Evolutionary conservation across 2,797 vertebrate genomes (phyloP), one percentile per base, ranked within the genome.

Genomic region (Spinibarbus caldwelli): DNA sequence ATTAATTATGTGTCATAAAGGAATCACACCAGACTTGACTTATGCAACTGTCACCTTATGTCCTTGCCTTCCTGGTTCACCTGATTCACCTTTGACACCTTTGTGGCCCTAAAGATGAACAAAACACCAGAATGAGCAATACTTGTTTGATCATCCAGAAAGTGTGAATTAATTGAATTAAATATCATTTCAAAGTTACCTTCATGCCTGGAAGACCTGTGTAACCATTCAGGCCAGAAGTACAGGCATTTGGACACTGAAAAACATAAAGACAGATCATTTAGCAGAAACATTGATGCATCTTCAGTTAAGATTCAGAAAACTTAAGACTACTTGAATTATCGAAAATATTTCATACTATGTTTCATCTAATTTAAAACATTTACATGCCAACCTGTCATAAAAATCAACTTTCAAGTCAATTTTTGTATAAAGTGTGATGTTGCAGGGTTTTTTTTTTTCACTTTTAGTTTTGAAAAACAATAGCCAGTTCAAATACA

Each of bases 51-150:
- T 94, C 95, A 99, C 98, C 97, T 97, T 98, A 91, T 98, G 97
- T 86, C 97, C 97, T 96, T 99, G 98, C 93, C 95, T 96, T 94
- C 98, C 98, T n/a, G 98, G 98, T 91, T 99, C 98, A 62, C 98
- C 98, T 86, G 95, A 95, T 92, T 99, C 97, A 88, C 98, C 98
- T 93, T 96, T 97, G 29, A 94, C 91, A 34, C 98, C 98, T 94
- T 98, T 99, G 90, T 98, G 97, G 8, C 98, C 97, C 98, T 99
- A 90, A 78, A 88, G 31, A 82, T 26, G 54, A 36, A 83, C 78
- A 81, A 75, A 76, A 73, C 31, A 47, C 47, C 49, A 77, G 21
- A 79, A 81, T 73, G n/a, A 49, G 57, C 12, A 17, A 66, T 2
- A 66, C 29, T 15, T 57, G 45, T 36, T 79, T 62, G 15, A 54